Evolutionary conservation across 2,797 vertebrate genomes (phyloP).

Genomic region (Intellagama lesueurii): DNA sequence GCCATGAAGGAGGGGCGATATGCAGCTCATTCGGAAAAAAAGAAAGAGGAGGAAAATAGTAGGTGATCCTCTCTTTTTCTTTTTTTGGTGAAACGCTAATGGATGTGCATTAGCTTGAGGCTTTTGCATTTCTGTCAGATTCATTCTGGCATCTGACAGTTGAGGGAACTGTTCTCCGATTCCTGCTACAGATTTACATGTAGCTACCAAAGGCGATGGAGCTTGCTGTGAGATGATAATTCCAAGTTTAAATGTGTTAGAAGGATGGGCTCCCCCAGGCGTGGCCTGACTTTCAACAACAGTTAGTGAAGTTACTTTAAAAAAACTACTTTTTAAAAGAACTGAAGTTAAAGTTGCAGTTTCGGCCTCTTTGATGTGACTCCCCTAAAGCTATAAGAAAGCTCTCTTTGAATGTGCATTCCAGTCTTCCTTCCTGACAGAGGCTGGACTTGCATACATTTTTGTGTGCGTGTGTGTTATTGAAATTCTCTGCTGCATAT

Average conservation of each 20-base stretch:
- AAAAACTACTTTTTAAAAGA: neutral
- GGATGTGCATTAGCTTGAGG: no score
- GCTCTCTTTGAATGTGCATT: neutral
- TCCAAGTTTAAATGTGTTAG: neutral
- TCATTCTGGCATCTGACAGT: neutral
- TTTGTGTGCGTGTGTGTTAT: neutral
- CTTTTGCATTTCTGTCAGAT: neutral
- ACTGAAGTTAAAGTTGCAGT: neutral
- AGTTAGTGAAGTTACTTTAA: neutral
- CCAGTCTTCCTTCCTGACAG: neutral
- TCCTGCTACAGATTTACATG: neutral
- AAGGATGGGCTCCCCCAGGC: neutral
- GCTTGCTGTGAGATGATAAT: neutral
- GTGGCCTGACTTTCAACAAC: neutral
- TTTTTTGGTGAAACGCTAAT: neutral
- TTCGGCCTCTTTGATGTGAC: neutral
- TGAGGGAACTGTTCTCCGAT: neutral
- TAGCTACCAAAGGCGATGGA: neutral
- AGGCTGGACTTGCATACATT: neutral
- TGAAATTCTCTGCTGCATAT: neutral
- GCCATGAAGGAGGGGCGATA: conserved; percentile 97
- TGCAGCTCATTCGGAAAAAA: conserved; percentile 77
- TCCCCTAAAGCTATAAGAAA: neutral
- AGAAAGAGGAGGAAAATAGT: conserved; percentile 83
- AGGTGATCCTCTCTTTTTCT: conserved; percentile 55